Base-by-base conservation (phyloP, 2,797 vertebrate genomes). In the Sebastes cheni region DNA sequence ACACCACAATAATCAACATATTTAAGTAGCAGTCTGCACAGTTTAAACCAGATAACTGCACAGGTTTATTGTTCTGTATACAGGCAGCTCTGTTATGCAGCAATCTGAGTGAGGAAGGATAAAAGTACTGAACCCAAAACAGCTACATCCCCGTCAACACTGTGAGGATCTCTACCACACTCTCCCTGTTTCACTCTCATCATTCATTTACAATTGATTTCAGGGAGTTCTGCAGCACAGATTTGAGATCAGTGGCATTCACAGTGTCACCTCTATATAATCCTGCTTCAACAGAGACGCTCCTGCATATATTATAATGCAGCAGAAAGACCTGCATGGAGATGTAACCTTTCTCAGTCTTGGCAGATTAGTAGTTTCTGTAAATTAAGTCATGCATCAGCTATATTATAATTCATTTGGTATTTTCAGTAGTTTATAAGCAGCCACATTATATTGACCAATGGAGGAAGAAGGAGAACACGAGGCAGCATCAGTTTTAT, bases 201-300 rank as follows among this genome's bases (percentile, higher is more conserved):
- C 75, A 42, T 61, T 73, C 52, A 62, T 27, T 32, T 67, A 42
- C 72, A 64, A 18, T 56, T 70, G 61, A 79, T 67, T 72, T 80
- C 22, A 73, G 69, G 29, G 10, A 71, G 60, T 66, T 32, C 34
- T 25, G 62, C 30, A 4, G 32, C 69, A 73, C 27, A 69, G 20
- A 67, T 34, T 5, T 36, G 60, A 74, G 72, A 70, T 77, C 52
- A 25, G 59, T 25, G 25, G 42, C 59, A 18, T 46, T 80, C 56
- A 70, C 50, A 60, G 71, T 66, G 70, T 79, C 75, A 86, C 77
- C 81, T 85, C 72, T 27, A n/a, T 61, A 64, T 83, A 58, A 80
- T 66, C 52, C 81, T 67, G 39, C 65, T 64, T 71, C 52, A 46
- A 46, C 56, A 58, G 79, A 69, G 30, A 70, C 66, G 14, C 58